Conservation (phyloP, 1,140 invertebrate species). For the Geopemphigus sp. region DNA sequence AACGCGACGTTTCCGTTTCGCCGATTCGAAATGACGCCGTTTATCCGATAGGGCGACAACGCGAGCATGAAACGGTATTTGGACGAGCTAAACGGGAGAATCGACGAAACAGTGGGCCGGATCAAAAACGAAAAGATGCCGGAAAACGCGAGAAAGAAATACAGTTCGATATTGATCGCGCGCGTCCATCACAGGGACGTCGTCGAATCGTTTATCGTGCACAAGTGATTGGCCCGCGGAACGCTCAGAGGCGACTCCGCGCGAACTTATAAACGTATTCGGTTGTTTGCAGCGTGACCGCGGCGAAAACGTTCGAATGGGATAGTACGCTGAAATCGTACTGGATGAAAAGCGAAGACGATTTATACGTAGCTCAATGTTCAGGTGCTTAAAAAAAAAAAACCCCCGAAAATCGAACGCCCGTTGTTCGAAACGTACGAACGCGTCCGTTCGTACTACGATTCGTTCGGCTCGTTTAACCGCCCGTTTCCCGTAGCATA, state of each 20-base stretch:
- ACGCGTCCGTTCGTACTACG: too few relatives aligned
- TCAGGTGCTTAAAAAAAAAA: slow-evolving; percentile 59
- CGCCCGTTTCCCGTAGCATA: too few relatives aligned
- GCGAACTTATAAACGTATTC: background rate
- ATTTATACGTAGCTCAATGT: slow-evolving; percentile 79
- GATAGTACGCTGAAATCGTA: slow-evolving; percentile 89
- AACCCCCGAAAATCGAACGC: too few relatives aligned
- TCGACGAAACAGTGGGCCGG: slow-evolving; percentile 71
- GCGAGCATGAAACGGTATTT: slow-evolving; percentile 87
- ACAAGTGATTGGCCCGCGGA: slow-evolving; percentile 60
- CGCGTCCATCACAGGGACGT: slow-evolving; percentile 88
- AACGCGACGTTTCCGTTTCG: too few relatives aligned
- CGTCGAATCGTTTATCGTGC: slow-evolving; percentile 79
- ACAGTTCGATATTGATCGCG: slow-evolving; percentile 82
- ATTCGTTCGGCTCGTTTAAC: slow-evolving; percentile 51
- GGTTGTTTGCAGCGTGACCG: slow-evolving; percentile 61
- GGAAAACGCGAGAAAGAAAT: slow-evolving; percentile 77
- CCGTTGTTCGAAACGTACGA: too few relatives aligned
- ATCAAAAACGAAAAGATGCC: slow-evolving; percentile 67
- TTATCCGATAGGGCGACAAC: slow-evolving; percentile 63
- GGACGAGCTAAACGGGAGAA: slow-evolving; percentile 72
- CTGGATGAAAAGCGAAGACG: slow-evolving; percentile 79
- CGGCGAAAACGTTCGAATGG: slow-evolving; percentile 84
- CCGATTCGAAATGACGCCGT: too few relatives aligned
- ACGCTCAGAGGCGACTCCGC: too few relatives aligned